Base-by-base conservation (phyloP, 2,888 invertebrate species). In the Thumatha senex region DNA sequence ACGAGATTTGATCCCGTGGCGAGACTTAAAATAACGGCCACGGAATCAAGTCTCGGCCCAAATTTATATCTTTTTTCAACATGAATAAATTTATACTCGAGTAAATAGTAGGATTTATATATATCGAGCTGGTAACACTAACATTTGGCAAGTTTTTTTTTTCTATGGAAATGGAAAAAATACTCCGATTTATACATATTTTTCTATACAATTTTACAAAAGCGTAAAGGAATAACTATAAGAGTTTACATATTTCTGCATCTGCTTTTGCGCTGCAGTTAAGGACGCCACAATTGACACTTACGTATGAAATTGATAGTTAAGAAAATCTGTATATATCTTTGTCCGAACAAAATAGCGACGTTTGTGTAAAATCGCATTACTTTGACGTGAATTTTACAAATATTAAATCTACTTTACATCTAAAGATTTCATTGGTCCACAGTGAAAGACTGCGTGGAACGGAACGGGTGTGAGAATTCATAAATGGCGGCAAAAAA, bases 281-380 rank as follows among this genome's bases (percentile, higher is more conserved):
- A 45, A 40, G 59, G 68, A 67, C 68, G 70, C 49, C 67, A 45
- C 56, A 70, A 71, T 72, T 70, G 70, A 71, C 70, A 63, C 24
- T 66, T 70, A 67, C 61, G 58, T 70, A 68, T 62, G 51, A 48
- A 56, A 61, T 59, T 40, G 48, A 47, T 47, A 46, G 34, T 49
- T 41, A 15, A 33, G 29, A 38, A 45, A 36, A 0, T 31, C 11
- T 10, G 7, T 31, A 31, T 44, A 24, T 30, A n/a, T 45, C n/a
- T 40, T 42, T 44, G 50, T 51, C 51, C 54, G 41, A 46, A 46
- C 46, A 55, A 56, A 55, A 46, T 52, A 44, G 51, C 51, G 55
- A 56, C 56, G 55, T 59, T 51, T 47, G 40, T 14, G 8, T 39
- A 12, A 52, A 12, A 39, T 45, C 40, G 40, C 18, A 35, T 38